These are phyloP conservation scores for Rhyzopertha dominica DNA, from an alignment of 1,140 invertebrate species.

Conservation along the genomic window DNA sequence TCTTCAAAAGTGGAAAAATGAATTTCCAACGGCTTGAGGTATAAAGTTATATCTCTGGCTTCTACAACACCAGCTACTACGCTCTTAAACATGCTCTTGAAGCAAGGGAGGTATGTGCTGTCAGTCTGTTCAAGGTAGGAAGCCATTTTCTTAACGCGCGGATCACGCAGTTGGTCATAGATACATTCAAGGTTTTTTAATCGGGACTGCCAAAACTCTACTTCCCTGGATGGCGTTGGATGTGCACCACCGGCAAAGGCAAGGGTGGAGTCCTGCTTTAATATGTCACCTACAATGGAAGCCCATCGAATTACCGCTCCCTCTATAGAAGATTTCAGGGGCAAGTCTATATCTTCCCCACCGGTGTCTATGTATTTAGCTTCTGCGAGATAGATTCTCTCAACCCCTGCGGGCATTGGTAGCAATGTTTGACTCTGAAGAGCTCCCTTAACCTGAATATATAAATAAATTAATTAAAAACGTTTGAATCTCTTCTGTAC, in stretches of 20 bases:
- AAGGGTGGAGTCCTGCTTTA: slow-evolving; percentile 67
- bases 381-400: slow-evolving; percentile 60
- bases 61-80: slow-evolving; percentile 50
- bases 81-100: slow-evolving; percentile 54
- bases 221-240: slow-evolving; percentile 65
- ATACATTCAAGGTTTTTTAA: slow-evolving; percentile 75
- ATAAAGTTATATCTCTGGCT: slow-evolving; percentile 61
- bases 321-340: slow-evolving; percentile 71
- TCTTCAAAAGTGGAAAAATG: slow-evolving; percentile 68
- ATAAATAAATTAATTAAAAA: slow-evolving; percentile 5
- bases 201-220: slow-evolving; percentile 64
- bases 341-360: slow-evolving; percentile 55
- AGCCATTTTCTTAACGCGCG: slow-evolving; percentile 74
- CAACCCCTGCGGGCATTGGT: slow-evolving; percentile 72
- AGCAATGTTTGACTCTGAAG: slow-evolving; percentile 57
- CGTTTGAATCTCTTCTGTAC: no score
- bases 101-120: slow-evolving; percentile 59
- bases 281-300: slow-evolving; percentile 67
- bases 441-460: slow-evolving; percentile 51
- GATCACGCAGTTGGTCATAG: slow-evolving; percentile 73
- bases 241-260: slow-evolving; percentile 46
- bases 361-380: slow-evolving; percentile 51
- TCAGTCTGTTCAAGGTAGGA: slow-evolving; percentile 57
- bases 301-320: slow-evolving; percentile 79
- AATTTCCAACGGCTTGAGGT: slow-evolving; percentile 56